phyloP scores from a whole-genome alignment of 2,888 invertebrate genomes.

The Petrolisthes manimaculis region DNA sequence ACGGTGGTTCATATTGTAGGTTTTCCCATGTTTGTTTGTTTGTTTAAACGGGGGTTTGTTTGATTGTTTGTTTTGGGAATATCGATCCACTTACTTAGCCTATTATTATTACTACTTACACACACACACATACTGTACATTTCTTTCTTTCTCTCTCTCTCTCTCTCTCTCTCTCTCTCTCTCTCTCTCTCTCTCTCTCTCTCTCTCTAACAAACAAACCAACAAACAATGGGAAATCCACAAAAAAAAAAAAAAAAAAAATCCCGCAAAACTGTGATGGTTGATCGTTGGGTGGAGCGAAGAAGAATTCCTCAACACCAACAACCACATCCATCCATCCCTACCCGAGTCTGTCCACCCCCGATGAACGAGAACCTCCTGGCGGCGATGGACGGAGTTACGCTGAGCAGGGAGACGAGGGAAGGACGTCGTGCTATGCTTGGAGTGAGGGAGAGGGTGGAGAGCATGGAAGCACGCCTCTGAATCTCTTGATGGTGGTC shows the following conservation, averaged over 20 bases:
- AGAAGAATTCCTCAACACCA: background rate
- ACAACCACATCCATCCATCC: background rate
- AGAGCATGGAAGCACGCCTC: constrained; percentile 47
- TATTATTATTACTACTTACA: too few relatives aligned
- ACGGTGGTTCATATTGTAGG: too few relatives aligned
- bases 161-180: too few relatives aligned
- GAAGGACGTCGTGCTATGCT: constrained; percentile 44
- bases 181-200: too few relatives aligned
- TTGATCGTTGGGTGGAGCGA: background rate
- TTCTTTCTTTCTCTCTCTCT: too few relatives aligned
- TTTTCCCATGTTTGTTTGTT: too few relatives aligned
- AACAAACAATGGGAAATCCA: too few relatives aligned
- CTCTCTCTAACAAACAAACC: too few relatives aligned
- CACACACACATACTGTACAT: too few relatives aligned
- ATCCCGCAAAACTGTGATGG: background rate
- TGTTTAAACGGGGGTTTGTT: too few relatives aligned
- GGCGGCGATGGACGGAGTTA: constrained; percentile 52
- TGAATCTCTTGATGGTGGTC: constrained; percentile 31
- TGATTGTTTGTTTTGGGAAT: too few relatives aligned
- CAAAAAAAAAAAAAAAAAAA: background rate
- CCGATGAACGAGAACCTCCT: constrained; percentile 58
- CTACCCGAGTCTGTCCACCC: constrained; percentile 49
- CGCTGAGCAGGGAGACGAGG: constrained; percentile 50
- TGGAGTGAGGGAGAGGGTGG: constrained; percentile 39
- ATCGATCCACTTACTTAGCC: too few relatives aligned